phyloP scores from a whole-genome alignment of 2,113 vertebrate genomes.

The Dendropsophus ebraccatus region DNA sequence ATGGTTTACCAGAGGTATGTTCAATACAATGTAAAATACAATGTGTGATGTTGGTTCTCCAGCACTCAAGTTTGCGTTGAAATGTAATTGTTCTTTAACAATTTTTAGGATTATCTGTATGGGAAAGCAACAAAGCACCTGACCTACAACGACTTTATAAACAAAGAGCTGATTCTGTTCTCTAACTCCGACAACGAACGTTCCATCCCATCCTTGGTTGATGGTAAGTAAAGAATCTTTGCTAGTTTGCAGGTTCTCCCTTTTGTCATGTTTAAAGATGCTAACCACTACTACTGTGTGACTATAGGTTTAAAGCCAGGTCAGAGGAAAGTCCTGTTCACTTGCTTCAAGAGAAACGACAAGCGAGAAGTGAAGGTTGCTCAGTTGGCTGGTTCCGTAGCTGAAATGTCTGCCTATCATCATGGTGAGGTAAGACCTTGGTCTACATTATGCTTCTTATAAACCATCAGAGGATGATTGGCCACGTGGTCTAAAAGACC shows the following conservation, averaged over 20 bases:
- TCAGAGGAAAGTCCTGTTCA: constrained; percentile 95
- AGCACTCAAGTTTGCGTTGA: background rate
- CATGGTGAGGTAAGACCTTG: constrained; percentile 88
- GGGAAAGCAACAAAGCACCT: constrained; percentile 82
- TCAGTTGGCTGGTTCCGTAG: constrained; percentile 95
- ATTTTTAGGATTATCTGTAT: constrained; percentile 88
- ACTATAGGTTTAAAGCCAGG: constrained; percentile 91
- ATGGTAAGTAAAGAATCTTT: constrained; percentile 77
- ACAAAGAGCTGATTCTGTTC: constrained; percentile 95
- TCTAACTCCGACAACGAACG: constrained; percentile 98
- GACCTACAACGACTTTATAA: constrained; percentile 95
- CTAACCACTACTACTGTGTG: background rate
- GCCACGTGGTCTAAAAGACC: too few relatives aligned
- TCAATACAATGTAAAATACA: too few relatives aligned
- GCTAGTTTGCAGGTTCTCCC: background rate
- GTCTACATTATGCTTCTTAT: background rate
- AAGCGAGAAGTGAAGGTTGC: constrained; percentile 97
- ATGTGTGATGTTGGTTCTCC: too few relatives aligned
- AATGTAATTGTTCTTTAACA: background rate
- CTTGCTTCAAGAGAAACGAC: constrained; percentile 94
- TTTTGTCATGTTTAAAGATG: background rate
- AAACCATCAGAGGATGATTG: background rate
- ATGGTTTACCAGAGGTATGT: constrained; percentile 92
- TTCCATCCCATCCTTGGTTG: constrained; percentile 94
- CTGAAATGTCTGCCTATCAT: constrained; percentile 98